Evolutionary conservation across 2,797 vertebrate genomes (phyloP).

Genomic region (Kryptopterus vitreolus): DNA sequence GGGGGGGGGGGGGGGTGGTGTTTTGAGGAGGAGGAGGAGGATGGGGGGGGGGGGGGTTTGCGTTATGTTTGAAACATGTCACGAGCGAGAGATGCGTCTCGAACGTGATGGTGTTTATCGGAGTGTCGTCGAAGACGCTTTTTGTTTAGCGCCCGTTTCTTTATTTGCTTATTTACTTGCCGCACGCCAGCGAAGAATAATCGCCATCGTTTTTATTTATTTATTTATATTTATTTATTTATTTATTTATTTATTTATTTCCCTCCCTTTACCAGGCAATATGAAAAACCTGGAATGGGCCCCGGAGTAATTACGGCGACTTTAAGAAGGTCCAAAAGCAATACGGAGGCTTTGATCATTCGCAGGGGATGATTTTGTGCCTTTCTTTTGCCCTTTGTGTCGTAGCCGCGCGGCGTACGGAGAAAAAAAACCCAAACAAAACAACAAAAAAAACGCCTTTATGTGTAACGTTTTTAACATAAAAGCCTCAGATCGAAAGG

Average conservation of each 20-base stretch:
- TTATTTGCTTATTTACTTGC: no score
- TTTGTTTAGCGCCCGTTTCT: no score
- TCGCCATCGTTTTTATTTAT: no score
- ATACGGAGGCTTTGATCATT: conserved; percentile 58
- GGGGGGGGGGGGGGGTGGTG: no score
- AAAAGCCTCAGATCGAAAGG: conserved; percentile 55
- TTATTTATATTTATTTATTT: no score
- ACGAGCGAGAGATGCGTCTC: not conserved
- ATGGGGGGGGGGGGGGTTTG: no score
- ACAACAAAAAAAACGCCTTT: conserved; percentile 51
- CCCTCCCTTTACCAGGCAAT: conserved; percentile 33
- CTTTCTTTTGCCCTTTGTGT: conserved; percentile 53
- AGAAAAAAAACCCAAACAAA: no score
- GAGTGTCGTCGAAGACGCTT: not conserved
- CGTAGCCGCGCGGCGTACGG: conserved; percentile 50
- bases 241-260: no score
- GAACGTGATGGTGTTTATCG: not conserved
- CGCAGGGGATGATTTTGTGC: conserved; percentile 53
- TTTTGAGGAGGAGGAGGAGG: no score
- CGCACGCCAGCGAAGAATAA: not conserved
- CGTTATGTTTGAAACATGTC: not conserved
- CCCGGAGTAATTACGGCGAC: conserved; percentile 52
- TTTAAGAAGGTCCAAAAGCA: conserved; percentile 52
- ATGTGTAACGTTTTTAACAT: conserved; percentile 54
- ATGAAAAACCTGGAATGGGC: conserved; percentile 49